Percentiles rank a stretch among this genome's conserved stretches.
These are phyloP conservation scores for Stichopus horrens DNA, from an alignment of 53 echinoderm and acorn worm genomes.

Conservation along the genomic window DNA sequence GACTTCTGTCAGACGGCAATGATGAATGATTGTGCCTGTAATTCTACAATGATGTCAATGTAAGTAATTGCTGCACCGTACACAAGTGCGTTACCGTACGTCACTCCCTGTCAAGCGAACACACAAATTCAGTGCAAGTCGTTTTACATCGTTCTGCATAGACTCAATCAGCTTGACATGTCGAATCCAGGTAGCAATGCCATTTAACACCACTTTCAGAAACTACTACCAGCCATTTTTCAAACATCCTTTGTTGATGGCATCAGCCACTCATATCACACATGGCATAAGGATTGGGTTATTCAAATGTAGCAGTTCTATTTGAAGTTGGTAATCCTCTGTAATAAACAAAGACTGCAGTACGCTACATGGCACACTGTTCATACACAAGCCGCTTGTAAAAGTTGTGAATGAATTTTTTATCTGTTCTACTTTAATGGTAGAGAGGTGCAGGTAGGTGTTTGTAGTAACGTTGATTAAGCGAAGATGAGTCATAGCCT, in stretches of 20 bases:
- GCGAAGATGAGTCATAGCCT: slow-evolving; percentile 9
- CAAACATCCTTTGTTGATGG: not conserved
- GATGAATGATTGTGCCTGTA: too few species aligned
- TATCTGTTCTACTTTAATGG: not conserved
- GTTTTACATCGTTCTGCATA: too few species aligned
- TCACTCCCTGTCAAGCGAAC: too few species aligned
- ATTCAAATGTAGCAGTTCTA: not conserved
- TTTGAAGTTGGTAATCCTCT: not conserved
- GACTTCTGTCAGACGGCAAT: too few species aligned
- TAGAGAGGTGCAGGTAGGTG: slow-evolving; percentile 10
- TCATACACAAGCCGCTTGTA: not conserved
- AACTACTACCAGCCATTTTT: not conserved
- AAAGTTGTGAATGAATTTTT: slow-evolving; percentile 26
- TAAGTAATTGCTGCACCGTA: too few species aligned
- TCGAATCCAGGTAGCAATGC: too few species aligned
- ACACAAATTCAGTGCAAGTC: too few species aligned
- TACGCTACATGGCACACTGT: not conserved
- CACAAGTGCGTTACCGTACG: too few species aligned
- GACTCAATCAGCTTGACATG: too few species aligned
- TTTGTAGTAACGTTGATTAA: not conserved
- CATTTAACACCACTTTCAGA: not conserved
- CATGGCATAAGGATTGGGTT: not conserved
- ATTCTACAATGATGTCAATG: too few species aligned
- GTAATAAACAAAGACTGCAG: not conserved
- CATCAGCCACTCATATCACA: not conserved